Evolutionary conservation across 2,113 vertebrate genomes (phyloP).

Genomic region (Scalopus aquaticus): DNA sequence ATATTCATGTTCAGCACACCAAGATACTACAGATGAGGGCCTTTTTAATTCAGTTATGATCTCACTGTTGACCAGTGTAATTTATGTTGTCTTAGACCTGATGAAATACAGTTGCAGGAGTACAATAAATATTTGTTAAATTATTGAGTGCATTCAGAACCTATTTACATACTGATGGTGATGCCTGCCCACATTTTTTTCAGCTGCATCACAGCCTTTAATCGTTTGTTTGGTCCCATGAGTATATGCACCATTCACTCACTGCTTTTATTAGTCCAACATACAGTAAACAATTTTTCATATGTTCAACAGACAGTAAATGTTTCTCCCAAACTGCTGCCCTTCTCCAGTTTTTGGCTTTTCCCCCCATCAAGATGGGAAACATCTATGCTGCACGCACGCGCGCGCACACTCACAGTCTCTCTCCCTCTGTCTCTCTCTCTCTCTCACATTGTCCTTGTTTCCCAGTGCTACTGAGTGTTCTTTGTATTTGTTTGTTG

Average conservation of each 20-base stretch:
- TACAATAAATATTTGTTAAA: neutral
- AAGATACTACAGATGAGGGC: too few species aligned
- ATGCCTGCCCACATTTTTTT: neutral
- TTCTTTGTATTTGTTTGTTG: neutral
- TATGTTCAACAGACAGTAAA: neutral
- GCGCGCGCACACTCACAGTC: neutral
- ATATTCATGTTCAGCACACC: too few species aligned
- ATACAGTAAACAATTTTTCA: too few species aligned
- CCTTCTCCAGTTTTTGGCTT: neutral
- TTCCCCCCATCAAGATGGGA: neutral
- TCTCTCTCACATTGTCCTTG: accelerated
- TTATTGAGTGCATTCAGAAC: neutral
- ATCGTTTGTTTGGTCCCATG: neutral
- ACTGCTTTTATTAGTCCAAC: too few species aligned
- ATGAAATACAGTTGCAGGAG: neutral
- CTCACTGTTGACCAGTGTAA: too few species aligned
- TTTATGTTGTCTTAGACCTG: neutral
- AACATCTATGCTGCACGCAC: neutral
- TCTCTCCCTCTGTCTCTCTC: too few species aligned
- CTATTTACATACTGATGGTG: neutral
- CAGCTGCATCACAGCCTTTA: neutral
- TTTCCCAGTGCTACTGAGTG: neutral
- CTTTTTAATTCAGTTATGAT: too few species aligned
- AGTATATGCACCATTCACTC: too few species aligned
- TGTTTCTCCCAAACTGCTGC: neutral